Evolutionary conservation across 1,140 invertebrate species (phyloP), one percentile per base, ranked within the genome.

Genomic region (Scaptomyza montana): DNA sequence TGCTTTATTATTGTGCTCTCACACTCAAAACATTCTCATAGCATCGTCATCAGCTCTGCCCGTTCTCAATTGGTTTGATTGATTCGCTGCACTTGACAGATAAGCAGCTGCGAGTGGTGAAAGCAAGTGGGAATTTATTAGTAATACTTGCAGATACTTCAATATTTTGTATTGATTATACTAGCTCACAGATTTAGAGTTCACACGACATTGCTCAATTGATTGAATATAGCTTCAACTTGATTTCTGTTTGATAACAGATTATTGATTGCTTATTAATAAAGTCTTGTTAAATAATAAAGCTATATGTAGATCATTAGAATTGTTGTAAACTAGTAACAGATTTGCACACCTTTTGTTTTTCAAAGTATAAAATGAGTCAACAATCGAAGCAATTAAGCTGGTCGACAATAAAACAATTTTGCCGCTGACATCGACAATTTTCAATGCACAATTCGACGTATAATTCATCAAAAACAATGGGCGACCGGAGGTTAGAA

Each of bases 381-480:
- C 62, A 68, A 82, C 79, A 82, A 82, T 87, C 45, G 67, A 55
- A 47, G 63, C 78, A 87, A 86, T 81, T 81, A 86, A 73, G 55
- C 36, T 36, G 59, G 39, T 47, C 64, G 45, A 50, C 73, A 70
- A 53, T 28, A 74, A 86, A 81, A 67, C 81, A 80, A 80, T 86
- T 86, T 87, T 33, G 68, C 75, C 65, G 77, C 45, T 81, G 82
- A 79, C 73, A 77, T 59, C 41, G 75, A 65, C 75, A 76, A 75
- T 87, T 67, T 64, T 63, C 71, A 61, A 50, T 78, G 78, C 53
- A 78, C 77, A 74, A 76, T 61, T 74, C 59, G 39, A 47, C 61
- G 69, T 76, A 74, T 75, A 81, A 78, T 86, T 87, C 82, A 77
- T 87, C 81, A 78, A 77, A 87, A 67, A 39, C 41, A 50, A 66